Percentiles rank a stretch among this genome's conserved stretches.
Conservation (phyloP, 2,888 invertebrate species). For the Acanthopleura granulata region DNA sequence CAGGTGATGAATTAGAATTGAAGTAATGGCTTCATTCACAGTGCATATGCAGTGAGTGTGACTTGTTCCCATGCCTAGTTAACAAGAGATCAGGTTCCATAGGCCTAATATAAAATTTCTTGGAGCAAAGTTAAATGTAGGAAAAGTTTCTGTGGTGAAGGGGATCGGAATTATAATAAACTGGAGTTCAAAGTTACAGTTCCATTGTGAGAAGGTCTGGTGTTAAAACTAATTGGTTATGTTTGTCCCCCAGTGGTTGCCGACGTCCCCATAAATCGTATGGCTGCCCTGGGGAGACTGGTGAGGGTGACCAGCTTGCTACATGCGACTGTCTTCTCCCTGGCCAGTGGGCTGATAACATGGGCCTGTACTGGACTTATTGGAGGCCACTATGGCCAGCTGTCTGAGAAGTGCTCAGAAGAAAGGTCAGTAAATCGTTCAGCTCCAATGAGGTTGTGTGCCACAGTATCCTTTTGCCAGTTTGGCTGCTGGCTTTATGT, state of each 20-base stretch:
- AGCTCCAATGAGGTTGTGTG: neutral
- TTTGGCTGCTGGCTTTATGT: no score
- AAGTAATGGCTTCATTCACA: no score
- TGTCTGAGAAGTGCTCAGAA: neutral
- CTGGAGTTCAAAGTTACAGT: neutral
- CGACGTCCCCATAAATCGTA: neutral
- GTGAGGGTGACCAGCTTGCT: neutral
- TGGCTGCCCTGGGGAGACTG: neutral
- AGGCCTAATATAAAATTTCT: no score
- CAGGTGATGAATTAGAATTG: no score
- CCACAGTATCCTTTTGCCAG: no score
- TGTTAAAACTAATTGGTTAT: no score
- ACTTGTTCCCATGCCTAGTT: no score
- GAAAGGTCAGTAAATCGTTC: neutral
- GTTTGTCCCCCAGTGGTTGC: neutral
- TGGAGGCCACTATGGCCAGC: neutral
- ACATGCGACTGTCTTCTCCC: neutral
- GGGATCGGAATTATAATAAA: no score
- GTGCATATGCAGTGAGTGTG: no score
- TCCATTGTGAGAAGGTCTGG: neutral
- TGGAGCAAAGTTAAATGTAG: no score
- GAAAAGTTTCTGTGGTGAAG: no score
- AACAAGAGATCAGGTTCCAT: no score
- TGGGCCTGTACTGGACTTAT: constrained; percentile 7
- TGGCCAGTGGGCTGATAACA: neutral